Evolutionary conservation across 2,113 vertebrate species (phyloP).

Genomic region (Cervus canadensis): DNA sequence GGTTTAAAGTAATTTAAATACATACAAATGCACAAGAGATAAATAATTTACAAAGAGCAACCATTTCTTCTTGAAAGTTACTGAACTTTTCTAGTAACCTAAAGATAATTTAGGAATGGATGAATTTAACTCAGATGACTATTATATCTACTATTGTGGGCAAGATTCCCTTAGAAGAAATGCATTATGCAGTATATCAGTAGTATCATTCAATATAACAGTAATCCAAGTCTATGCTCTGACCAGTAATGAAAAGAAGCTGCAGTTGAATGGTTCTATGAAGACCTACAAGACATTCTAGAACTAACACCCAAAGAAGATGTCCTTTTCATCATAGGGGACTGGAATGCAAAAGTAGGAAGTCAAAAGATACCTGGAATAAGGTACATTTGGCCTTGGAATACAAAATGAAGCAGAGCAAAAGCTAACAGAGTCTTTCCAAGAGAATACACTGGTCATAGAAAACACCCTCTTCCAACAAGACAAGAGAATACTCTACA

Average conservation of each 20-base stretch:
- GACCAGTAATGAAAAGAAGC: not conserved
- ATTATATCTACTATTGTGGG: not conserved
- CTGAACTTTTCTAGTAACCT: not conserved
- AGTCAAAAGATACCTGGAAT: not conserved
- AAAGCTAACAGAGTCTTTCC: not conserved
- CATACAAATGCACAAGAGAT: not conserved
- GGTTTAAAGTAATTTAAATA: not conserved
- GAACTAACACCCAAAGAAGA: not conserved
- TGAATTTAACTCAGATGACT: not conserved
- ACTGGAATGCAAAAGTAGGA: not conserved
- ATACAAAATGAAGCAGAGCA: not conserved
- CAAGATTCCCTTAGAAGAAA: not conserved
- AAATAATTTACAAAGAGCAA: not conserved
- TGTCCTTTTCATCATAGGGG: not conserved
- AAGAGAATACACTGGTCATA: not conserved
- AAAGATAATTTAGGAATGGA: not conserved
- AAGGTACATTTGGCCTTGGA: not conserved
- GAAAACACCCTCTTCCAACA: not conserved
- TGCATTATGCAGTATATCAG: not conserved
- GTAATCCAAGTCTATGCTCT: not conserved
- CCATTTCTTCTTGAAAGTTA: not conserved
- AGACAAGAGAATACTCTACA: not conserved
- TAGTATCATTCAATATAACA: not conserved
- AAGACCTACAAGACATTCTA: not conserved
- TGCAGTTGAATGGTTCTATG: not conserved